Conservation (phyloP, 2,797 vertebrate species). For the Neopelma chrysocephalum region DNA sequence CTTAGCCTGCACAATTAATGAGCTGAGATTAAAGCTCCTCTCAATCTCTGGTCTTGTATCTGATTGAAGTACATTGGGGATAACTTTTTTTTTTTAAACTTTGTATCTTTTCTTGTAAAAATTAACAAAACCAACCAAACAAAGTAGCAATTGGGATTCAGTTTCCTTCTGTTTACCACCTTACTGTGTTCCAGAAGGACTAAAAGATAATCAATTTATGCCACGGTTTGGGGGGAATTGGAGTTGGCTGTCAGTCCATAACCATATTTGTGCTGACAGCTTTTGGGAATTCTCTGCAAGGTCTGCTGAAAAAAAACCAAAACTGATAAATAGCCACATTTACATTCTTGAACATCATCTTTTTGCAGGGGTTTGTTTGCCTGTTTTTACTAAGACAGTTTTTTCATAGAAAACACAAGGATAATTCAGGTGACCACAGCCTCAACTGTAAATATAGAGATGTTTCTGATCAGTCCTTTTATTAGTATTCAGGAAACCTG, state of each 20-base stretch:
- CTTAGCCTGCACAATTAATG: not conserved
- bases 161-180: not conserved
- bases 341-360: not conserved
- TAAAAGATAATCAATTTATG: not conserved
- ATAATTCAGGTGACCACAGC: not conserved
- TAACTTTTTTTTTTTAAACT: not conserved
- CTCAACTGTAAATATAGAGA: not conserved
- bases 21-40: not conserved
- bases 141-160: not conserved
- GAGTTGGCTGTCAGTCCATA: not conserved
- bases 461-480: not conserved
- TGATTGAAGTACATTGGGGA: not conserved
- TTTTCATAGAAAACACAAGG: not conserved
- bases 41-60: accelerated
- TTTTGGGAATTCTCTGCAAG: not conserved
- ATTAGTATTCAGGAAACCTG: not conserved
- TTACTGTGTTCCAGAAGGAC: not conserved
- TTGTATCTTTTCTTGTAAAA: not conserved
- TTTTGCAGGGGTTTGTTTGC: not conserved
- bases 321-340: not conserved
- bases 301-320: not conserved
- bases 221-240: not conserved
- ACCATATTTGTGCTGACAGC: not conserved
- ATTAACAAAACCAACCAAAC: not conserved
- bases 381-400: not conserved